Base-by-base conservation (phyloP, 2,888 invertebrate species). In the Chalcosyrphus nemorum region DNA sequence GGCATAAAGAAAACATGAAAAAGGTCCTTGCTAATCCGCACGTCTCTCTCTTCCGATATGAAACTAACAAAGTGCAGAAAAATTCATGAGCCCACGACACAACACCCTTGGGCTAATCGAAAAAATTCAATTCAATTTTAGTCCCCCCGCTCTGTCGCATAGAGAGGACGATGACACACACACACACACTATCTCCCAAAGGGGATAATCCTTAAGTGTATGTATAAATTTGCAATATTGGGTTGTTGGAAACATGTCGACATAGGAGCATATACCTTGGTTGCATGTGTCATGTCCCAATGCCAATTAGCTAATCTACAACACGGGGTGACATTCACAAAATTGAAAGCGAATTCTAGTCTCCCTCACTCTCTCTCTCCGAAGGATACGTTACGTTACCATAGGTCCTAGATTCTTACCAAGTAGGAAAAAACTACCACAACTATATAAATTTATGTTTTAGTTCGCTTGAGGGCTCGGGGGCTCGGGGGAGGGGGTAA, bases 231-330 rank as follows among this genome's bases (percentile, higher is more conserved):
- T 78, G 70, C 65, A 57, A 75, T 70, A 70, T 47, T 65, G 56
- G 19, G 41, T n/a, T n/a, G 9, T 41, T 50, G 19, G 32, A 41
- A 68, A 38, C 7, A 15, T 56, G 71, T 52, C 45, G 43, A 52
- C 24, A 35, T n/a, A n/a, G n/a, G n/a, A n/a, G n/a, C n/a, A n/a
- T 17, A 57, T 63, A 41, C 21, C 50, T 15, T 17, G 75, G 38
- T 13, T 70, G 75, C 61, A 70, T 56, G 56, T 78, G 74, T 78
- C 74, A 78, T 84, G 84, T 84, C 68, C 78, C 57, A 45, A 56
- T 75, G 78, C 78, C 84, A 84, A 84, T 84, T 84, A 84, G 78
- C 78, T 84, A 84, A 84, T 84, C 68, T 74, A 70, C 43, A 56
- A 41, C 59, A 59, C 43, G 32, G 80, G 56, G 52, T 80, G 52